Base-by-base conservation (phyloP, 2,113 vertebrate genomes). In the Cyprinodon brontotheroides region DNA sequence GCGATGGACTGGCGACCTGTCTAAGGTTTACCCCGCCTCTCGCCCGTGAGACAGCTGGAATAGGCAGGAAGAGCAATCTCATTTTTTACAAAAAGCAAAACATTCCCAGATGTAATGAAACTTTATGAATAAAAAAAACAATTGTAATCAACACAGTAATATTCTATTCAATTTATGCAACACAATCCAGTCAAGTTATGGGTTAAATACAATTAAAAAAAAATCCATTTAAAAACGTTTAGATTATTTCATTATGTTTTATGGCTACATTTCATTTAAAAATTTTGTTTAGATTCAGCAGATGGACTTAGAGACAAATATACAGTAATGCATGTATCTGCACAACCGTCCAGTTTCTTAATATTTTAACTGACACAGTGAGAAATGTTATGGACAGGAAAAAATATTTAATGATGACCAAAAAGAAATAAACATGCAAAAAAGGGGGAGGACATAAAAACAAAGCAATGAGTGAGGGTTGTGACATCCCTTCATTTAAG, bases 401-500 rank as follows among this genome's bases (percentile, higher is more conserved):
- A 60, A 22, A 70, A 50, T 37, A 68, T 70, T 72, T 75, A 22
- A 15, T 63, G 72, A 69, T 37, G 37, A 22, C 15, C 53, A 61
- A 61, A 45, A 65, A 61, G 7, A 79, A 79, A 80, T 65, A 4
- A 66, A 65, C 14, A 61, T 68, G 68, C 60, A 61, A 29, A 70
- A 68, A 63, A 43, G 4, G 20, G n/a, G 20, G 38, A 48, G 29
- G 29, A 63, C 67, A 71, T 75, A 65, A 71, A 57, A 68, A 68
- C 45, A 68, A 78, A 81, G 22, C n/a, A 57, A 57, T 65, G 75
- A 64, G 61, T 41, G 61, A 75, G 43, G 65, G 47, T 47, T 57
- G 50, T 75, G 48, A 77, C 47, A 13, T 87, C 74, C 61, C 59
- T 75, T 83, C 43, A 70, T 80, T 86, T 77, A 68, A 66, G 75